phyloP scores from a whole-genome alignment of 2,797 vertebrate species.

The Oreonectes daqikongensis region DNA sequence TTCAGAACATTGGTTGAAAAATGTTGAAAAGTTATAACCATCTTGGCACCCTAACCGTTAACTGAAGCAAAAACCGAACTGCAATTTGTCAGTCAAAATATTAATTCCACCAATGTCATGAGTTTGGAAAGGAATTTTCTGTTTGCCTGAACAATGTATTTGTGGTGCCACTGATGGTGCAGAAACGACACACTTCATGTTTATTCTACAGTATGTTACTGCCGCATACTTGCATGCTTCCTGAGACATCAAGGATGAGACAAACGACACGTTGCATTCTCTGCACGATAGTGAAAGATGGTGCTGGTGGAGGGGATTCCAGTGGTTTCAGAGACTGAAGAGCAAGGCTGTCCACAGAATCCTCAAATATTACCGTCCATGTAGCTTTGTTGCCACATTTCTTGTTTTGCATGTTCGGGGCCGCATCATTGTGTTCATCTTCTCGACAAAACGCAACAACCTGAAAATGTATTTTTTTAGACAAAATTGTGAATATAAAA shows the following conservation, averaged over 20 bases:
- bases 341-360: conserved; percentile 61
- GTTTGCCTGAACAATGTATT: too few species aligned
- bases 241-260: conserved; percentile 75
- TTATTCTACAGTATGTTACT: not conserved
- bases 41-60: too few species aligned
- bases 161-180: too few species aligned
- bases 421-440: conserved; percentile 69
- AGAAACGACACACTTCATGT: not conserved
- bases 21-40: too few species aligned
- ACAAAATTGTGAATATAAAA: not conserved
- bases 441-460: conserved; percentile 71
- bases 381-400: conserved; percentile 69
- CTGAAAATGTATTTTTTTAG: conserved; percentile 49
- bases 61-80: too few species aligned
- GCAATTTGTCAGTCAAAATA: too few species aligned
- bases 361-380: conserved; percentile 68
- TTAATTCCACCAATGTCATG: too few species aligned
- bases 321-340: conserved; percentile 50
- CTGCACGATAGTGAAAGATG: conserved; percentile 66
- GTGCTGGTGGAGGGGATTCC: conserved; percentile 41
- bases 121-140: too few species aligned
- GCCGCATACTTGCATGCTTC: conserved; percentile 62
- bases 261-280: conserved; percentile 64
- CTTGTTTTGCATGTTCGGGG: conserved; percentile 71
- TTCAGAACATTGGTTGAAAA: too few species aligned